Base-by-base conservation (phyloP, 2,888 invertebrate genomes). In the Tubulanus polymorphus region DNA sequence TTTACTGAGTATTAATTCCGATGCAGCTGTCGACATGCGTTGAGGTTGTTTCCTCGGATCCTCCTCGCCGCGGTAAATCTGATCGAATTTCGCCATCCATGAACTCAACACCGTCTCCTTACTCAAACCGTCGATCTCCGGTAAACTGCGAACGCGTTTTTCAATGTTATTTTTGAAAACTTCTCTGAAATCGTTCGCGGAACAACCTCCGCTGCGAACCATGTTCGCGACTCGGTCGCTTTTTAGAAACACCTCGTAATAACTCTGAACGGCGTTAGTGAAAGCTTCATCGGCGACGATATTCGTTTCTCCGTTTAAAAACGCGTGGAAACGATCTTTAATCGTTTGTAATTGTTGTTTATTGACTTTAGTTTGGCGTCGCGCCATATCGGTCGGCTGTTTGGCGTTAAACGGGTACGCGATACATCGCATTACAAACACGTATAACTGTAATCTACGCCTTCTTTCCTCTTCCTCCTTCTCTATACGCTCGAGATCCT, bases 381-480 rank as follows among this genome's bases (percentile, higher is more conserved):
- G 85, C 1, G 93, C 93, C 94, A 97, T 93, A 79, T 99, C 99
- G 6, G 94, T 95, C 1, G 95, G 94, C 78, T 97, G 97, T 81
- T 99, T 99, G 12, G 96, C 95, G 82, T 97, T 99, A 83, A 99
- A 99, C 6, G 97, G 97, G 82, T 99, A 97, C 6, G 99, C 93
- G 74, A 96, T 88, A 81, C 96, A 95, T 76, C 97, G 85, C 64
- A 96, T 93, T 64, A 99, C 92, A 80, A 99, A 99, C 64, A 99
- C 97, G 81, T 99, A 99, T 37, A 99, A 83, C 79, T 99, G 99
- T 57, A 99, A 87, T 59, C 93, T 87, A 60, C 89, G 86, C 79
- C 96, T 96, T 62, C 95, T 86, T 72, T 96, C 94, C 75, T 96
- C 96, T 80, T 99, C 96, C 76, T 96, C 89, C 60, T 91, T 87